phyloP scores from a whole-genome alignment of 2,797 vertebrate species.

The Eulemur albifrons region DNA sequence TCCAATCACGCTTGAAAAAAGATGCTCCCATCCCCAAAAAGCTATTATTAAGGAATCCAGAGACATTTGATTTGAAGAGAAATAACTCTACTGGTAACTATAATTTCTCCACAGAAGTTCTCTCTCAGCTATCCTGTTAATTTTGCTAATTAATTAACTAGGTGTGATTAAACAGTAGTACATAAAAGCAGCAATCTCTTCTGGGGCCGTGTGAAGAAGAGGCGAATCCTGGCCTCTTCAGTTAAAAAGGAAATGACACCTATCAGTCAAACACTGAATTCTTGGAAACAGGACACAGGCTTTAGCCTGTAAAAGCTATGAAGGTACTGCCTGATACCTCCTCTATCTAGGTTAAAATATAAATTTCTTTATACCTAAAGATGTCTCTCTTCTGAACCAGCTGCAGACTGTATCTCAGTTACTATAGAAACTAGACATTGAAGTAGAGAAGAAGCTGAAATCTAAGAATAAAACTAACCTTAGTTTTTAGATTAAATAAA shows the following conservation, averaged over 20 bases:
- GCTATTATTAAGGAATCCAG: not conserved
- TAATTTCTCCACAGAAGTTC: not conserved
- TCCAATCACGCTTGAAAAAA: not conserved
- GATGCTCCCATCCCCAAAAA: not conserved
- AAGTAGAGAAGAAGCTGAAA: constrained; percentile 39
- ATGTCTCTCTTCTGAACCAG: constrained; percentile 43
- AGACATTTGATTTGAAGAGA: not conserved
- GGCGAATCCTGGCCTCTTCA: not conserved
- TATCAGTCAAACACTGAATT: not conserved
- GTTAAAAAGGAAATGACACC: not conserved
- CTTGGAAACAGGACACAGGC: not conserved
- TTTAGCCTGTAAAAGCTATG: not conserved
- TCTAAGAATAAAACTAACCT: constrained; percentile 31
- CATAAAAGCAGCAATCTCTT: not conserved
- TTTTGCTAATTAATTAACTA: constrained; percentile 18
- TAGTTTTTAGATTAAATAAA: constrained; percentile 26
- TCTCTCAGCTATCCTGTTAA: not conserved
- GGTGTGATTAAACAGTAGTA: not conserved
- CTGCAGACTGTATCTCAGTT: constrained; percentile 33
- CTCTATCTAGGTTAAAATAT: constrained; percentile 28
- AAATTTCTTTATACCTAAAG: constrained; percentile 46
- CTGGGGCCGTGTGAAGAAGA: not conserved
- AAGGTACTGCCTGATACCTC: not conserved
- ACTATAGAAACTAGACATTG: constrained; percentile 60
- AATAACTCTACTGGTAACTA: not conserved